phyloP scores from a whole-genome alignment of 2,113 vertebrate species.

The Dasypus novemcinctus region DNA sequence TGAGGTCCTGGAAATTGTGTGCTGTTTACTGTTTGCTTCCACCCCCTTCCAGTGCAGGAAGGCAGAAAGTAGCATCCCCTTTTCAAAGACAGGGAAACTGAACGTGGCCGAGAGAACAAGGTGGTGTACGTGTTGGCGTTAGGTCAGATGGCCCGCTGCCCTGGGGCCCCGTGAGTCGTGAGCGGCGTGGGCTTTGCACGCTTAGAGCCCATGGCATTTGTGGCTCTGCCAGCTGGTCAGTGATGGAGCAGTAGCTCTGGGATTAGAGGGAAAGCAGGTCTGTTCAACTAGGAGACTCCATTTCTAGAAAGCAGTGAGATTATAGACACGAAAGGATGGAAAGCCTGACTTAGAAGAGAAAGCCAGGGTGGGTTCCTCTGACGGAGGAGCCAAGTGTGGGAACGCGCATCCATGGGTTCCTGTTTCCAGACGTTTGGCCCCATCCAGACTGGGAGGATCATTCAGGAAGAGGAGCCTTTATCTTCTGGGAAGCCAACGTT shows the following conservation, averaged over 20 bases:
- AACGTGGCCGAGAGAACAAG: accelerated
- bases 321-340: too few species aligned
- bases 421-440: accelerated
- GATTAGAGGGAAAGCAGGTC: neutral
- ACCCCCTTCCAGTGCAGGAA: neutral
- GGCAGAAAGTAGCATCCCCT: neutral
- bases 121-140: accelerated
- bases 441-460: too few species aligned
- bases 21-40: neutral
- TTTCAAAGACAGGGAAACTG: neutral
- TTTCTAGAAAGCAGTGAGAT: neutral
- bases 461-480: neutral
- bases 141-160: accelerated
- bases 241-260: accelerated
- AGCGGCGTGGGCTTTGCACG: accelerated
- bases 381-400: accelerated
- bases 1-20: neutral
- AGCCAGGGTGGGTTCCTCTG: neutral
- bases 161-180: accelerated
- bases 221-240: neutral
- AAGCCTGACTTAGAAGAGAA: neutral
- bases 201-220: accelerated
- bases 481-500: neutral
- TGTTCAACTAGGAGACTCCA: neutral
- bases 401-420: accelerated